Conservation (phyloP, 1,140 invertebrate genomes). For the Condylostylus longicornis region DNA sequence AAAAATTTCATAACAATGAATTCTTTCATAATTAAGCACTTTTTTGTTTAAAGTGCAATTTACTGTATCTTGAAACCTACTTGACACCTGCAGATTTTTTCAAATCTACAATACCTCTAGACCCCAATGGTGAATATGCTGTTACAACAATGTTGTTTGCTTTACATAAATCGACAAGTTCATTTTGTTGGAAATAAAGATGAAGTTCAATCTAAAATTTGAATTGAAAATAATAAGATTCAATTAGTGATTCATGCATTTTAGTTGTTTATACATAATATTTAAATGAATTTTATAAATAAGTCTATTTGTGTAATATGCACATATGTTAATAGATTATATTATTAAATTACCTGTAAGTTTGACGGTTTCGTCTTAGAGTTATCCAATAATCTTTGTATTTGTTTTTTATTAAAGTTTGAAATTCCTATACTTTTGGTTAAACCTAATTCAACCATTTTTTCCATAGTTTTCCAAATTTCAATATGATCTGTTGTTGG, state of each 20-base stretch:
- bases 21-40: too few relatives aligned
- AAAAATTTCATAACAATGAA: too few relatives aligned
- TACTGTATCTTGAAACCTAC: too few relatives aligned
- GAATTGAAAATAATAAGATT: too few relatives aligned
- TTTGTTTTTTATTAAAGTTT: conserved; percentile 63
- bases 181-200: conserved; percentile 64
- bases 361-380: conserved; percentile 51
- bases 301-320: background rate
- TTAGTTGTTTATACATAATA: too few relatives aligned
- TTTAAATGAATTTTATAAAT: too few relatives aligned
- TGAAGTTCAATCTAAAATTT: conserved; percentile 62
- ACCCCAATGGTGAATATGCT: conserved; percentile 71
- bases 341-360: conserved; percentile 45
- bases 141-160: conserved; percentile 55
- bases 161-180: conserved; percentile 57
- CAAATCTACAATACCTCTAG: conserved; percentile 41
- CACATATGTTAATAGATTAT: too few relatives aligned
- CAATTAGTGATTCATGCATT: too few relatives aligned
- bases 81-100: conserved; percentile 32
- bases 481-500: conserved; percentile 48
- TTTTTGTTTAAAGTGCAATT: too few relatives aligned
- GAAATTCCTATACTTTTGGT: conserved; percentile 58
- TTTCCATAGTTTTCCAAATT: conserved; percentile 67
- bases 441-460: conserved; percentile 47
- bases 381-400: conserved; percentile 45